Conservation (phyloP, 2,888 invertebrate genomes). For the Buathra laborator region DNA sequence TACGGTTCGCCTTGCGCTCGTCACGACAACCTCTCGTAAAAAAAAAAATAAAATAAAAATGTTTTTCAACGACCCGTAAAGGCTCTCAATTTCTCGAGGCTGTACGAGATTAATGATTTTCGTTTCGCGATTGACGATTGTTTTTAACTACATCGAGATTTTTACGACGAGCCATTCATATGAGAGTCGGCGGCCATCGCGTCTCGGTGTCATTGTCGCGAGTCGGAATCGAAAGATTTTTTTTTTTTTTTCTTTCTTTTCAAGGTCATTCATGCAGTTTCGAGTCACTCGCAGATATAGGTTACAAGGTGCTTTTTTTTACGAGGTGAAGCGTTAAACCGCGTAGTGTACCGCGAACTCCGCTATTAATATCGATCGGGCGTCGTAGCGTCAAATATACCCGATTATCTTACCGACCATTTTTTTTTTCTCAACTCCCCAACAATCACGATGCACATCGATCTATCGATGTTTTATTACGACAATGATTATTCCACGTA, state of each 20-base stretch:
- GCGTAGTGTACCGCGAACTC: not conserved
- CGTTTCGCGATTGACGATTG: constrained; percentile 20
- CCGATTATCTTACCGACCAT: not conserved
- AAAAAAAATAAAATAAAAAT: not conserved
- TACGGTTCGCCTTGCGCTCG: not conserved
- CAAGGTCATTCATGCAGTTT: constrained; percentile 26
- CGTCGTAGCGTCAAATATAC: not conserved
- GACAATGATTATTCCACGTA: not conserved
- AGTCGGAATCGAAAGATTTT: not conserved
- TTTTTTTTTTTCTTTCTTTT: constrained; percentile 19
- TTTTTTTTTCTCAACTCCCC: not conserved
- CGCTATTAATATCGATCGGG: not conserved
- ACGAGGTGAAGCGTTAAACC: not conserved
- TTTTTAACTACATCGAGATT: constrained; percentile 30
- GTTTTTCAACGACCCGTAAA: constrained; percentile 16
- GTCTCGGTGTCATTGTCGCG: constrained; percentile 16
- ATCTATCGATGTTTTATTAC: not conserved
- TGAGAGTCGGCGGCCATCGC: not conserved
- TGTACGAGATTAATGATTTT: constrained; percentile 28
- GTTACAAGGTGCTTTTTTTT: not conserved
- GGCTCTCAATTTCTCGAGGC: constrained; percentile 5
- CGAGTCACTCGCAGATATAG: not conserved
- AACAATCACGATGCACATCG: not conserved
- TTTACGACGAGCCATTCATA: not conserved
- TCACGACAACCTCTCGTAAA: constrained; percentile 7